A percentile compares a stretch with the other conserved stretches of the same genome.
Evolutionary conservation across 2,113 vertebrate species (phyloP).

Genomic region (Pedionomus torquatus): DNA sequence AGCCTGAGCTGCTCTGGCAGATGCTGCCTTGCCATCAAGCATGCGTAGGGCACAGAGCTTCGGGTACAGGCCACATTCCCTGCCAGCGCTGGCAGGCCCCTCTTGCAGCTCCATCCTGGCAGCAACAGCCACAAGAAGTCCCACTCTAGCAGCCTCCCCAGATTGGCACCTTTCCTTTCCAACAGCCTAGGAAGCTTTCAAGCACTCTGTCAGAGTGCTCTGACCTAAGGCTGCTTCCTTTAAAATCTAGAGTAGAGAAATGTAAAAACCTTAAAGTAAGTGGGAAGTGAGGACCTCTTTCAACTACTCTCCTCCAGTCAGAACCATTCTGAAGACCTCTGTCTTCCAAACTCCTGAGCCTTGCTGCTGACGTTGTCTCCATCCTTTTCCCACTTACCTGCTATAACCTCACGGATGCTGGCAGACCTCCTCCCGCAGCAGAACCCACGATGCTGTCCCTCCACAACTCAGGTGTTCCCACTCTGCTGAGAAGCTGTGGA

Average conservation of each 20-base stretch:
- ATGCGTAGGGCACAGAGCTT: neutral
- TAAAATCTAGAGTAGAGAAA: neutral
- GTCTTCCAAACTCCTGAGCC: neutral
- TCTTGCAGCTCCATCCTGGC: neutral
- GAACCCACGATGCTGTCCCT: neutral
- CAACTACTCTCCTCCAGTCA: neutral
- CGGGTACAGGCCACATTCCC: neutral
- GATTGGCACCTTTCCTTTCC: neutral
- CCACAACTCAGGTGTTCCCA: fast-evolving
- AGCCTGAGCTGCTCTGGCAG: neutral
- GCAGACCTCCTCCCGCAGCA: neutral
- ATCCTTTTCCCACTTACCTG: neutral
- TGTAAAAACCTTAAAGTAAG: neutral
- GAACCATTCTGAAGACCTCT: neutral
- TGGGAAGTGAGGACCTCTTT: neutral
- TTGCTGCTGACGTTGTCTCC: neutral
- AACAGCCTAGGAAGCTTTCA: neutral
- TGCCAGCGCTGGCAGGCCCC: neutral
- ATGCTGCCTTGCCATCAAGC: neutral
- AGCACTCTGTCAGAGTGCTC: neutral
- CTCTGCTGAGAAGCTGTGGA: neutral
- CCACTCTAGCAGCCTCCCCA: neutral
- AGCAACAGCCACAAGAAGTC: neutral
- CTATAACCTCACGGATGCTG: neutral
- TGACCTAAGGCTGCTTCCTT: neutral